Percentiles rank a stretch among this genome's conserved stretches.
These are phyloP conservation scores for Cynopterus brachyotis DNA, from an alignment of 2,113 vertebrate genomes.

Conservation along the genomic window DNA sequence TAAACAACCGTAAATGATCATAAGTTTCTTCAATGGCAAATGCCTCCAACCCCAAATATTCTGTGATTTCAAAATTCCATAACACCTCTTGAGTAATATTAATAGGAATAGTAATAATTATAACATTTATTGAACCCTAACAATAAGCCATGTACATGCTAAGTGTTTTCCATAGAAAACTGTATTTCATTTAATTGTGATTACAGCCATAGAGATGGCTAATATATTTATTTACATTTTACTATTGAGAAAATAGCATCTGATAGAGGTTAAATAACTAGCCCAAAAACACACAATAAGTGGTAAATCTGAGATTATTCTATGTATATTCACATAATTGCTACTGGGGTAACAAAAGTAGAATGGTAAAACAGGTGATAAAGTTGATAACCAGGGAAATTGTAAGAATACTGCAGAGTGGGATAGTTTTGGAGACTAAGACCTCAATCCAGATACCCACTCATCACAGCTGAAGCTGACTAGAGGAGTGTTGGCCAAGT, in stretches of 20 bases:
- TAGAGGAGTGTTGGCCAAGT: neutral
- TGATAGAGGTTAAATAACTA: neutral
- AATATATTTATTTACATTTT: constrained; percentile 41
- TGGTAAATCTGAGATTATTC: neutral
- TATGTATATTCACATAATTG: neutral
- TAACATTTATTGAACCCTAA: neutral
- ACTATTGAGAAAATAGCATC: neutral
- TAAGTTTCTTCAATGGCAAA: neutral
- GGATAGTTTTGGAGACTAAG: neutral
- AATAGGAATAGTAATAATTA: neutral
- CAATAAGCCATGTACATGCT: neutral
- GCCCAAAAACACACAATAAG: neutral
- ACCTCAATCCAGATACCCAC: neutral
- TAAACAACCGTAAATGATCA: constrained; percentile 9
- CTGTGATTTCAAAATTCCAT: neutral
- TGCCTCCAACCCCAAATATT: neutral
- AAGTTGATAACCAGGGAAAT: neutral
- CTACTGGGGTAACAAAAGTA: neutral
- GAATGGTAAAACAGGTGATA: neutral
- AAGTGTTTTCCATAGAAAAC: neutral
- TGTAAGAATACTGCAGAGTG: neutral
- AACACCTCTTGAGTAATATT: neutral
- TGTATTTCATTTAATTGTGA: neutral
- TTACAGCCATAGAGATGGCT: neutral
- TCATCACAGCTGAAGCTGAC: neutral